Base-by-base conservation (phyloP, 2,888 invertebrate genomes). In the Apodemia hepburni region DNA sequence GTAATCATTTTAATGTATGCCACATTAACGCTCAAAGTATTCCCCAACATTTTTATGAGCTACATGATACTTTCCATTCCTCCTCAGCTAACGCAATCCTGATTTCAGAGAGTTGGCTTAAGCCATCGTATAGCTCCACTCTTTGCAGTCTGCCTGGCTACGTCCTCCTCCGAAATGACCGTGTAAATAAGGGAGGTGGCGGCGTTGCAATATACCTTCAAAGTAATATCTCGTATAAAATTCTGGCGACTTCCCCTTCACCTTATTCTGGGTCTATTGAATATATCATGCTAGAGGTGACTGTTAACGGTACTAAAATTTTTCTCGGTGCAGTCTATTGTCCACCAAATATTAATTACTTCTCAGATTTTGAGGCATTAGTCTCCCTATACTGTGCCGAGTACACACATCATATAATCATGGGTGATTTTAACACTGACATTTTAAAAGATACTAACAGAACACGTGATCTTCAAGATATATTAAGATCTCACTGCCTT, bases 361-460 rank as follows among this genome's bases (percentile, higher is more conserved):
- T 35, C 35, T 11, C 9, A 9, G 35, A 35, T 35, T 35, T 35
- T 7, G 35, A 35, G 9, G 8, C 35, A 2, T 35, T 35, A 35
- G 1, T 35, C 9, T 35, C 35, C 35, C 7, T 9, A 7, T 35
- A 35, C 35, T 35, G 35, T 35, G 35, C 9, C 11, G 35, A 35
- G 35, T 38, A 38, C 38, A 3, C 38, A 11, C 38, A 12, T n/a
- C 45, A 45, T 6, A 42, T 42, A 42, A 42, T 42, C 12, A 45
- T 45, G 45, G n/a, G 45, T 45, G 45, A 45, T n/a, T 45, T 45
- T 45, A 45, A 45, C n/a, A 45, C 45, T 3, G 45, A 45, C n/a
- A 7, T 45, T n/a, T 45, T 45, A 3, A 45, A 45, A 6, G 45
- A 45, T 7, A 45, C n/a, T 7, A 15, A 45, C n/a, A 45, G 45